Evolutionary conservation across 1,140 invertebrate genomes (phyloP).

Genomic region (Chymomyza costata): DNA sequence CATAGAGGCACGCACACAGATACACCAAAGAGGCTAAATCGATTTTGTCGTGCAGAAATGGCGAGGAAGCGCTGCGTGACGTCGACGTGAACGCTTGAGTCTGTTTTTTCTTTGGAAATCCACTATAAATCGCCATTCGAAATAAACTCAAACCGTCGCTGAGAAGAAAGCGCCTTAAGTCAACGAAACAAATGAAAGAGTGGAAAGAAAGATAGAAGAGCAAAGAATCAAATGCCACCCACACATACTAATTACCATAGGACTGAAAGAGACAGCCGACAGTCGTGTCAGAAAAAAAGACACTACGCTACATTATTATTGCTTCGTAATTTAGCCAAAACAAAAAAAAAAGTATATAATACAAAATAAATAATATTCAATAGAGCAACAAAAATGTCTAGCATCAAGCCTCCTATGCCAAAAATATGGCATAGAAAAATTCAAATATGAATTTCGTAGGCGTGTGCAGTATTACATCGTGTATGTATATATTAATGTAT

Average conservation of each 20-base stretch:
- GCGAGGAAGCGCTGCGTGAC: constrained; percentile 36
- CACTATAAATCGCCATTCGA: constrained; percentile 51
- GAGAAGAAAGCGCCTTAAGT: background rate
- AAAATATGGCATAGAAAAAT: background rate
- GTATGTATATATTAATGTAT: background rate
- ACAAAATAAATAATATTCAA: background rate
- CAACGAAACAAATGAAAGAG: background rate
- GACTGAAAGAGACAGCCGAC: background rate
- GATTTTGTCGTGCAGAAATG: constrained; percentile 38
- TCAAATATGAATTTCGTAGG: background rate
- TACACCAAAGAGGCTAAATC: constrained; percentile 22
- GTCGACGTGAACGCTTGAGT: constrained; percentile 27
- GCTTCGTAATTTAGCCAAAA: background rate
- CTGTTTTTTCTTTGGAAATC: constrained; percentile 46
- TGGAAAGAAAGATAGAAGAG: background rate
- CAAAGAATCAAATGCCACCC: constrained; percentile 1
- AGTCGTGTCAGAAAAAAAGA: background rate
- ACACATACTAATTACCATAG: background rate
- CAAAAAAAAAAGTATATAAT: constrained; percentile 1
- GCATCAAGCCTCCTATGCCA: background rate
- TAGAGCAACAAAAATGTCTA: constrained; percentile 3
- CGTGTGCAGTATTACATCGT: background rate
- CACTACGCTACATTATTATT: constrained; percentile 2
- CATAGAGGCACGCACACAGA: background rate
- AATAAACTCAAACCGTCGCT: constrained; percentile 16